phyloP scores from a whole-genome alignment of 2,888 invertebrate species.

The Patella ulyssiponensis region DNA sequence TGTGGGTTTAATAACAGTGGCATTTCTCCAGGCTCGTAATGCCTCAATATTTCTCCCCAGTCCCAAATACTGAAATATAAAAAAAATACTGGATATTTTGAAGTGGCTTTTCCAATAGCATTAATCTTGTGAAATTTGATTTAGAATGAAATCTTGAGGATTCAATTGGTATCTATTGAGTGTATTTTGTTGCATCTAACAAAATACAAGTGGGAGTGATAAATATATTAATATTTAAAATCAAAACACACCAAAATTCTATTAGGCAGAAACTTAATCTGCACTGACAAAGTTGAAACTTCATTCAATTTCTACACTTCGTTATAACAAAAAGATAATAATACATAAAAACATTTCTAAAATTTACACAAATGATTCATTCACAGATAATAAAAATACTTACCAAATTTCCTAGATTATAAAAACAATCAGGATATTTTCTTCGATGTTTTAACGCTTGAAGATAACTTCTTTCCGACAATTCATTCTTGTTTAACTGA shows the following conservation, averaged over 20 bases:
- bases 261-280: no score
- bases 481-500: slow-evolving; percentile 79
- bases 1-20: slow-evolving; percentile 82
- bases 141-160: neutral
- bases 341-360: neutral
- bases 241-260: no score
- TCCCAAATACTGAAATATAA: slow-evolving; percentile 81
- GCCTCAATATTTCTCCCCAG: slow-evolving; percentile 83
- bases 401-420: slow-evolving; percentile 95
- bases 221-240: no score
- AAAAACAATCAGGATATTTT: slow-evolving; percentile 92
- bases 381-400: slow-evolving; percentile 30
- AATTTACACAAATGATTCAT: neutral
- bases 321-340: neutral
- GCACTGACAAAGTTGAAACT: no score
- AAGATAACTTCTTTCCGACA: slow-evolving; percentile 85
- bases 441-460: slow-evolving; percentile 84
- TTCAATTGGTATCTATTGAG: neutral
- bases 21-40: slow-evolving; percentile 85
- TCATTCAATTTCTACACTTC: no score
- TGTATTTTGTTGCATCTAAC: neutral
- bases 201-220: no score
- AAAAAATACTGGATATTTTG: slow-evolving; percentile 12
- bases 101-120: neutral
- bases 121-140: neutral